Evolutionary conservation across 1,140 invertebrate species (phyloP).

Genomic region (Psilanteris sp.): DNA sequence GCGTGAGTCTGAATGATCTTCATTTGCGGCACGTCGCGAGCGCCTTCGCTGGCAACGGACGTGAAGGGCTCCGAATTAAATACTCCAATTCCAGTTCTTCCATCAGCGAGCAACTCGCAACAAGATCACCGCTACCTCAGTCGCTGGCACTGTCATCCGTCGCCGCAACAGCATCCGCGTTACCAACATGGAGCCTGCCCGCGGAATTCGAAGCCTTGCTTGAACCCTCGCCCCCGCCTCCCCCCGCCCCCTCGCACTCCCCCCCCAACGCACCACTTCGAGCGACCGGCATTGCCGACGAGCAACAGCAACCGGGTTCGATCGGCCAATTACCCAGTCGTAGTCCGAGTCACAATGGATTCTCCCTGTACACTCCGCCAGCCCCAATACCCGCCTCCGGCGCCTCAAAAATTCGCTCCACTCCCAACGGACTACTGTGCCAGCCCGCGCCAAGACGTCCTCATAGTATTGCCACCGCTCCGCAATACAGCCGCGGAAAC

Average conservation of each 20-base stretch:
- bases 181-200: conserved; percentile 67
- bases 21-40: conserved; percentile 73
- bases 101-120: conserved; percentile 61
- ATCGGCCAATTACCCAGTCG: conserved; percentile 69
- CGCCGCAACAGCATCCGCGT: conserved; percentile 67
- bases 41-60: conserved; percentile 68
- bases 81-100: conserved; percentile 61
- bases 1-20: conserved; percentile 75
- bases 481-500: conserved; percentile 70
- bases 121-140: conserved; percentile 64
- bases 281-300: conserved; percentile 49
- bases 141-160: conserved; percentile 70
- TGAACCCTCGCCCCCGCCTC: conserved; percentile 74
- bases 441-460: conserved; percentile 79
- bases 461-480: conserved; percentile 77
- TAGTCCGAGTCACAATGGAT: conserved; percentile 79
- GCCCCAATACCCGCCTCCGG: conserved; percentile 78
- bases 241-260: conserved; percentile 69
- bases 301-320: conserved; percentile 54
- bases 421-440: conserved; percentile 74
- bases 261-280: conserved; percentile 47
- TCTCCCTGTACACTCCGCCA: conserved; percentile 81
- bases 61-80: conserved; percentile 66
- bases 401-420: conserved; percentile 78
- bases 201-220: conserved; percentile 73